phyloP scores from a whole-genome alignment of 2,888 invertebrate species.

The Sarcophaga subvicina region DNA sequence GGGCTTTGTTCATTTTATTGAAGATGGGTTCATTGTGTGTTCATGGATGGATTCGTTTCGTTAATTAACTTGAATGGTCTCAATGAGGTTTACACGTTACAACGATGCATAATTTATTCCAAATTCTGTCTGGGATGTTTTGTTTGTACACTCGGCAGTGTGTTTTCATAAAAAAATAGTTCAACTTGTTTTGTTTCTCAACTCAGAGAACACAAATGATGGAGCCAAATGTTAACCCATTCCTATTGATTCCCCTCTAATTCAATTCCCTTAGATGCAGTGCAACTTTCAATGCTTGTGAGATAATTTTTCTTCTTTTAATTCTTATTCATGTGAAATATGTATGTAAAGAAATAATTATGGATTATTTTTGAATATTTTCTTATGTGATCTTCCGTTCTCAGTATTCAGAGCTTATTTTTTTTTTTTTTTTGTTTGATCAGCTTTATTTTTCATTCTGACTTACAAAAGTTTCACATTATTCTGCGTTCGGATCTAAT shows the following conservation, averaged over 20 bases:
- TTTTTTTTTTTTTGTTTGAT: neutral
- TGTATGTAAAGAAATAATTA: too few species aligned
- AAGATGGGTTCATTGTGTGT: slow-evolving; percentile 47
- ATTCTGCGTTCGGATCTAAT: too few species aligned
- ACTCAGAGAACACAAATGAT: neutral
- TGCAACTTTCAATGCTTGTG: too few species aligned
- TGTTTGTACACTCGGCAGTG: neutral
- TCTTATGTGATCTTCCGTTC: neutral
- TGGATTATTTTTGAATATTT: neutral
- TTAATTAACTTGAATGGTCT: slow-evolving; percentile 79
- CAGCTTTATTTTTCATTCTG: too few species aligned
- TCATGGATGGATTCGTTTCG: slow-evolving; percentile 74
- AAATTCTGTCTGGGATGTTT: slow-evolving; percentile 76
- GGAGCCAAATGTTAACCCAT: neutral
- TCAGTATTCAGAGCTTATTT: neutral
- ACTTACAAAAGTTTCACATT: too few species aligned
- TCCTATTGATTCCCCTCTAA: neutral
- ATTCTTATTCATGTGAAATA: too few species aligned
- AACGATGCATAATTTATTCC: slow-evolving; percentile 79
- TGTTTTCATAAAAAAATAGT: neutral
- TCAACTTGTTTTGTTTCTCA: neutral
- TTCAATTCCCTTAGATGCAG: too few species aligned
- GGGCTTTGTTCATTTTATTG: neutral
- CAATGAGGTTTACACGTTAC: slow-evolving; percentile 79
- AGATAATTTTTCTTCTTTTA: too few species aligned